These are phyloP conservation scores for Ictalurus furcatus DNA, from an alignment of 2,113 vertebrate species.

Conservation along the genomic window DNA sequence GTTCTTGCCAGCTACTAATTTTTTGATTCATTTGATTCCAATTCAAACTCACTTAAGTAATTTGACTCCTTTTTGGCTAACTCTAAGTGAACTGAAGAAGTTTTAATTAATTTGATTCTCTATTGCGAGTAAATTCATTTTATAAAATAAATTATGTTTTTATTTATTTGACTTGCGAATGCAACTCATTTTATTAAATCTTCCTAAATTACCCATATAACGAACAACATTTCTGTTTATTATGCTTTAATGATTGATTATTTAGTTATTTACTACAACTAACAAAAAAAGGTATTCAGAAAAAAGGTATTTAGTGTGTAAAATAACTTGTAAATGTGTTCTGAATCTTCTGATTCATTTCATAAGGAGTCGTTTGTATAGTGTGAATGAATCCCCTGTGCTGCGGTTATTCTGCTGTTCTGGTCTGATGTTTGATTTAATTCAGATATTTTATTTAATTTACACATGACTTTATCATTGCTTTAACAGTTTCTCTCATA, in stretches of 20 bases:
- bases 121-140: neutral
- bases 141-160: neutral
- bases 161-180: neutral
- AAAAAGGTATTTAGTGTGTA: neutral
- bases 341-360: neutral
- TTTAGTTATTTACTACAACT: neutral
- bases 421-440: neutral
- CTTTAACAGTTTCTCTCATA: neutral
- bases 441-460: neutral
- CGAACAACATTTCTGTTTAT: neutral
- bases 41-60: neutral
- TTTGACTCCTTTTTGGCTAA: neutral
- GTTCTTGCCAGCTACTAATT: neutral
- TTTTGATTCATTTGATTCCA: neutral
- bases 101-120: neutral
- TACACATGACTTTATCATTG: neutral
- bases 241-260: neutral
- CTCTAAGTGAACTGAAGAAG: neutral
- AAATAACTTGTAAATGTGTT: neutral
- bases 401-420: neutral
- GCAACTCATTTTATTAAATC: neutral
- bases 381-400: neutral
- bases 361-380: neutral
- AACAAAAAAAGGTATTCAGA: neutral
- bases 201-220: neutral